Conservation (phyloP, 2,797 vertebrate species). For the Eulemur rubriventer region DNA sequence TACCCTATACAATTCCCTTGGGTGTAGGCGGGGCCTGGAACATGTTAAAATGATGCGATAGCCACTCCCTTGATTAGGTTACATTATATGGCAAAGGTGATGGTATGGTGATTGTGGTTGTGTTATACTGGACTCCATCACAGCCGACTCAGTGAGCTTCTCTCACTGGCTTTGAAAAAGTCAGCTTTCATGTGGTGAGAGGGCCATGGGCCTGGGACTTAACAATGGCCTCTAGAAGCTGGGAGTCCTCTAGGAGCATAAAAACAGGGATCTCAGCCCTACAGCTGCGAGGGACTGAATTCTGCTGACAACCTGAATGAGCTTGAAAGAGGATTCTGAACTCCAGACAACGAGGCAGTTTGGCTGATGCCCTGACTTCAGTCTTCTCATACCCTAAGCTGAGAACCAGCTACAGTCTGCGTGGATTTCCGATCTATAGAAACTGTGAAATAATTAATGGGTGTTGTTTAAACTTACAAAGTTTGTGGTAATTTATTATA, state of each 20-base stretch:
- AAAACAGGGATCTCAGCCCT: background rate
- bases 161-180: background rate
- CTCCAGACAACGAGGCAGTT: background rate
- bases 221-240: background rate
- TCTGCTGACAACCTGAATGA: background rate
- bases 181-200: background rate
- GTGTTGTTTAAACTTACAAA: background rate
- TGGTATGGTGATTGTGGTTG: background rate
- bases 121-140: background rate
- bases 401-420: background rate
- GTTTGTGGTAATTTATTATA: background rate
- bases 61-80: background rate
- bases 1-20: background rate
- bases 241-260: background rate
- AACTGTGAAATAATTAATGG: background rate
- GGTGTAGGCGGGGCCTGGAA: background rate
- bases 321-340: background rate
- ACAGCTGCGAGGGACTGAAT: background rate
- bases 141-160: background rate
- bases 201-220: background rate
- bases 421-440: background rate
- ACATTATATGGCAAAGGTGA: background rate
- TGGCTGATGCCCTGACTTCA: background rate
- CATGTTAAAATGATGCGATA: background rate
- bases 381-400: background rate